A percentile compares a stretch with the other conserved stretches of the same genome.
Conservation (phyloP, 1,140 invertebrate species). For the Cepaea nemoralis region DNA sequence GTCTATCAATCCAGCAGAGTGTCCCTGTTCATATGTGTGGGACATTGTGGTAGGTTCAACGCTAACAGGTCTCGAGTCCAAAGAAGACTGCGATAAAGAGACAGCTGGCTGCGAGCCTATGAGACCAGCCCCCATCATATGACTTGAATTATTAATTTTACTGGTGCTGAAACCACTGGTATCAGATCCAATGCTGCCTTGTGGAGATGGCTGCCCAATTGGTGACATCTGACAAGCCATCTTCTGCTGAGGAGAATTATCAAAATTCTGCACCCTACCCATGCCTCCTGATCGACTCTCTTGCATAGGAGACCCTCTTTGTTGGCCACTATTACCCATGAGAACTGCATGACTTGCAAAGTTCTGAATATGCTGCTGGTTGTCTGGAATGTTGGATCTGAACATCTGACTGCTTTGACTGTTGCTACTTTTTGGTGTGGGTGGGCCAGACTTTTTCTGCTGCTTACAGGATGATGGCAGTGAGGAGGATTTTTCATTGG, state of each 20-base stretch:
- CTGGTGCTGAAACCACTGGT: not conserved
- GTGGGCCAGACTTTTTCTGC: constrained; percentile 18
- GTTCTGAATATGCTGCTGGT: constrained; percentile 24
- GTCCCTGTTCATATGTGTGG: constrained; percentile 18
- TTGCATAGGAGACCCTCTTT: constrained; percentile 29
- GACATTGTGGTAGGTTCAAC: constrained; percentile 22
- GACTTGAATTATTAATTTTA: constrained; percentile 16
- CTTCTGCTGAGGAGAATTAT: constrained; percentile 26
- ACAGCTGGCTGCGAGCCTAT: not conserved
- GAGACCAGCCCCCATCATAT: constrained; percentile 4
- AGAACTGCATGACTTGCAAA: not conserved
- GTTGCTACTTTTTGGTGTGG: not conserved
- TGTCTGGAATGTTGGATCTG: constrained; percentile 39
- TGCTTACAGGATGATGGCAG: not conserved
- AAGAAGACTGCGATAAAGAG: not conserved
- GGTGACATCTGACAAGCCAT: constrained; percentile 21
- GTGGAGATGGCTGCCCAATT: constrained; percentile 25
- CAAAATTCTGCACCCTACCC: constrained; percentile 8
- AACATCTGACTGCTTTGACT: constrained; percentile 14
- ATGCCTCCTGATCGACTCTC: not conserved
- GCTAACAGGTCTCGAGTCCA: constrained; percentile 26
- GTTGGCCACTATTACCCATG: constrained; percentile 1
- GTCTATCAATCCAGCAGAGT: constrained; percentile 9
- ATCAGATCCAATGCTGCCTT: not conserved
- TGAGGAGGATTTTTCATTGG: constrained; percentile 16